Conservation (phyloP, 2,797 vertebrate species). For the Lemur catta region DNA sequence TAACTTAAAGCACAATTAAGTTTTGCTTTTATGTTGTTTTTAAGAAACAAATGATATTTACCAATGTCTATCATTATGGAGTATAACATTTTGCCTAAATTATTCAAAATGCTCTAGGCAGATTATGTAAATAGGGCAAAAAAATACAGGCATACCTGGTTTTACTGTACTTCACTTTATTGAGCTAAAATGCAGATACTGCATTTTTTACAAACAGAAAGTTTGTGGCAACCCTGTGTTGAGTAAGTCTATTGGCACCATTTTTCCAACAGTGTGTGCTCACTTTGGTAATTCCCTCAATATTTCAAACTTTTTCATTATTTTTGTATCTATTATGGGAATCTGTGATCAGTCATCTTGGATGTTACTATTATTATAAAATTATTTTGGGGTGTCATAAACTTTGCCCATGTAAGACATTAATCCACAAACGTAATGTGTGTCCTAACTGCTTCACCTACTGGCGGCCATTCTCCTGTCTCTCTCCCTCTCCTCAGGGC, state of each 20-base stretch:
- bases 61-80: neutral
- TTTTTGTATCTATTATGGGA: neutral
- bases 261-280: neutral
- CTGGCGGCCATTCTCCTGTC: neutral
- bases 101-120: slow-evolving; percentile 14
- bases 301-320: neutral
- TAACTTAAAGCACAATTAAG: slow-evolving; percentile 26
- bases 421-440: neutral
- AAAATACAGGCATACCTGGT: neutral
- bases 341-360: neutral
- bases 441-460: neutral
- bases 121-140: neutral
- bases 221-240: neutral
- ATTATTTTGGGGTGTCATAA: neutral
- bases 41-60: slow-evolving; percentile 15
- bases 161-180: neutral
- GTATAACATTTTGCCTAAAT: neutral
- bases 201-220: neutral
- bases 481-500: neutral
- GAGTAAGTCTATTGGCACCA: neutral
- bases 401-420: neutral
- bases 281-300: neutral
- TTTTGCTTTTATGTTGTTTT: slow-evolving; percentile 35
- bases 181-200: neutral
- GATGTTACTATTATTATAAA: neutral